A percentile compares a stretch with the other conserved stretches of the same genome.
These are phyloP conservation scores for Azorinus chamasolen DNA, from an alignment of 2,888 invertebrate species.

Conservation along the genomic window DNA sequence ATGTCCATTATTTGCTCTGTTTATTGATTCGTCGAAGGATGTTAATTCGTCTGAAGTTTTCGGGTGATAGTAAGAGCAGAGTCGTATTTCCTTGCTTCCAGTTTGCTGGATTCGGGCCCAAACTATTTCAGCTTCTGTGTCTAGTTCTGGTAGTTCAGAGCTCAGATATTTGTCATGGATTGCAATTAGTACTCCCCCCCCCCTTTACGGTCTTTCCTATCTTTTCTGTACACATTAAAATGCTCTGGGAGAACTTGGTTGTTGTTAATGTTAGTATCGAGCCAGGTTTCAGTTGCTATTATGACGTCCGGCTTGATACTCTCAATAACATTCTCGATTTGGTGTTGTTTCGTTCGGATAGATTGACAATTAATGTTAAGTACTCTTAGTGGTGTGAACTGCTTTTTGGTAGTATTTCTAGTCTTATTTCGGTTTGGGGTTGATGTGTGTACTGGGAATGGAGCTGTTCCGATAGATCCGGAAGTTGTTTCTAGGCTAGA, in stretches of 20 bases:
- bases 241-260: background rate
- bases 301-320: constrained; percentile 27
- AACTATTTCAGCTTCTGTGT: constrained; percentile 8
- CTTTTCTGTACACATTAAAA: constrained; percentile 5
- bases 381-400: constrained; percentile 14
- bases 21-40: background rate
- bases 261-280: background rate
- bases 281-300: constrained; percentile 32
- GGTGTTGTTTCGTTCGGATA: no score
- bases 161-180: constrained; percentile 8
- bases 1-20: background rate
- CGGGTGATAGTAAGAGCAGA: constrained; percentile 9
- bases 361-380: constrained; percentile 23
- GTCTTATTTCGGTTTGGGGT: constrained; percentile 2
- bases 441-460: no score
- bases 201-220: no score
- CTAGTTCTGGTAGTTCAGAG: constrained; percentile 4
- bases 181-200: constrained; percentile 14
- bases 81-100: background rate
- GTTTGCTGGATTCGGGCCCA: constrained; percentile 7
- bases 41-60: constrained; percentile 1
- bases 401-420: no score
- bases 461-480: no score
- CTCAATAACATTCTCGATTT: no score
- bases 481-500: no score